Evolutionary conservation across 2,797 vertebrate genomes (phyloP), one percentile per base, ranked within the genome.

Genomic region (Arnoldichthys spilopterus): DNA sequence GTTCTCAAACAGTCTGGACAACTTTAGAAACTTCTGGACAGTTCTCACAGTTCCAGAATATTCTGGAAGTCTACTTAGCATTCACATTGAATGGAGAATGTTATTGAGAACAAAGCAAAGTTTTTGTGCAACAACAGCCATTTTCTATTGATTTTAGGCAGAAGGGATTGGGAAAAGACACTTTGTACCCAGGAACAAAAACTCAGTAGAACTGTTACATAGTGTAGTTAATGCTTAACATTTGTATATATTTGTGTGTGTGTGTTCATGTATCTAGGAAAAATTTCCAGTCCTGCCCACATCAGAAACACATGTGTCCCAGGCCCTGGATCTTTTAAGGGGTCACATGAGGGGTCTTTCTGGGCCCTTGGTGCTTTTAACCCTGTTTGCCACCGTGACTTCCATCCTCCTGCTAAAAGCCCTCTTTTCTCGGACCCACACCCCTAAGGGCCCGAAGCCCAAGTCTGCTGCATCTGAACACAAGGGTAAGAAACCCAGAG

Each of bases 281-380:
- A 59, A 72, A 28, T 74, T 72, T 49, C 74, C 81, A 16, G 64
- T 81, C 9, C 80, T 74, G 32, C 88, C 88, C 1, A 79, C 64
- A 0, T 5, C 58, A 0, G 81, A 84, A 0, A 64, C 80, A 0
- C 0, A 28, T 0, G 83, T 95, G 3, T 83, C 90, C 0, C 66
- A 66, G 37, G 28, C 78, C 6, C 86, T 96, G 58, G 81, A 1
- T 32, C 61, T 82, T 28, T 49, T 91, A 0, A 87, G 93, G 56
- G 80, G 9, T 0, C 86, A 90, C 11, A 47, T 91, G 22, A 85
- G 8, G 0, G 70, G 88, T 0, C 80, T 91, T 71, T 85, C 92
- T 0, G 91, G 90, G 34, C 89, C 92, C 0, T 0, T 80, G 0
- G 4, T 95, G 32, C 87, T 95, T 26, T 91, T 90, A 87, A 87